A percentile compares a stretch with the other conserved stretches of the same genome.
These are phyloP conservation scores for Zaprionus taronus DNA, from an alignment of 1,140 invertebrate species.

Conservation along the genomic window DNA sequence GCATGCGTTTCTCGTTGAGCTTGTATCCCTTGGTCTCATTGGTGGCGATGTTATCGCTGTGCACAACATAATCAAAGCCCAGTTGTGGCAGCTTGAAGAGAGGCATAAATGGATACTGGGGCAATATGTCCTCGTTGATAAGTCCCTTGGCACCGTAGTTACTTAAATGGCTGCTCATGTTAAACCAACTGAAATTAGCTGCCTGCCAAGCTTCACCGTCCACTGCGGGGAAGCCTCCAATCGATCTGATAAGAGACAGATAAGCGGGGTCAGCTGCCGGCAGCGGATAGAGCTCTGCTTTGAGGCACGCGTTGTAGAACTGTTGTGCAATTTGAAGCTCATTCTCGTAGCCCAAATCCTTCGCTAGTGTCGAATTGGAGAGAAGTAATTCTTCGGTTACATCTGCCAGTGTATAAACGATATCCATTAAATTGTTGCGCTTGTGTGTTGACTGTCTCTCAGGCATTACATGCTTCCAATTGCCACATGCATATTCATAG, in stretches of 20 bases:
- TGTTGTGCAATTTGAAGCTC: slow-evolving; percentile 66
- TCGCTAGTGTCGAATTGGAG: slow-evolving; percentile 28
- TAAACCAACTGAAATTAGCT: slow-evolving; percentile 74
- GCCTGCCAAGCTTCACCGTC: slow-evolving; percentile 62
- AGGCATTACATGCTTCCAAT: slow-evolving; percentile 84
- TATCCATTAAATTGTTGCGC: slow-evolving; percentile 69
- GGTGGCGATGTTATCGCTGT: slow-evolving; percentile 65
- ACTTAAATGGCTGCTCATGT: slow-evolving; percentile 74
- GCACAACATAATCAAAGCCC: slow-evolving; percentile 74
- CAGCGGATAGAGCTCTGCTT: slow-evolving; percentile 57
- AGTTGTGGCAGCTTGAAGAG: slow-evolving; percentile 70
- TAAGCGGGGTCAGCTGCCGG: slow-evolving; percentile 68
- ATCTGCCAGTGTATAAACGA: slow-evolving; percentile 59
- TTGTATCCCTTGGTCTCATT: slow-evolving; percentile 60
- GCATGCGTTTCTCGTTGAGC: slow-evolving; percentile 67
- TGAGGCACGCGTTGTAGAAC: slow-evolving; percentile 68
- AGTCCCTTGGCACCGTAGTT: slow-evolving; percentile 61
- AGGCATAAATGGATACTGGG: slow-evolving; percentile 62
- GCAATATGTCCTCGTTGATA: slow-evolving; percentile 56
- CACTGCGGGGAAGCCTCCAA: slow-evolving; percentile 77
- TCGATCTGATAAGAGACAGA: slow-evolving; percentile 67
- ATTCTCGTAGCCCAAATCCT: slow-evolving; percentile 49
- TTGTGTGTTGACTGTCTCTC: slow-evolving; percentile 46
- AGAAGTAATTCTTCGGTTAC: slow-evolving; percentile 49
- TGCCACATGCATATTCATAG: slow-evolving; percentile 88